These are phyloP conservation scores for Phaenicophaeus curvirostris DNA, from an alignment of 2,797 vertebrate species.

Conservation along the genomic window DNA sequence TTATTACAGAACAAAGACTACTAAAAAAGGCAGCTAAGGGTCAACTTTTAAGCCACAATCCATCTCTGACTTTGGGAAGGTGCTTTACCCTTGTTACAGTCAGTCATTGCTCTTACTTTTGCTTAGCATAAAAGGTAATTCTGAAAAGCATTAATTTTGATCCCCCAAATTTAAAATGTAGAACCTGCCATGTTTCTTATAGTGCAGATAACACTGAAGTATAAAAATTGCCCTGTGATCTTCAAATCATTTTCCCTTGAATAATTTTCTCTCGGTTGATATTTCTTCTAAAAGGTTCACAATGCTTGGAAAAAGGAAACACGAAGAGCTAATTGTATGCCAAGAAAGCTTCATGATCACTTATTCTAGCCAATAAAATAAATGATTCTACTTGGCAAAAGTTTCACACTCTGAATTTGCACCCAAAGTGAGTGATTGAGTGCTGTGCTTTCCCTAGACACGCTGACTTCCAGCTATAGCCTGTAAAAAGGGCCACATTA, in stretches of 20 bases:
- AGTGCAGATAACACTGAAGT: neutral
- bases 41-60: neutral
- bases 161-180: conserved; percentile 16
- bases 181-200: neutral
- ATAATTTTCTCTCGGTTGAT: neutral
- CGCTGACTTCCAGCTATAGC: neutral
- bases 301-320: conserved; percentile 17
- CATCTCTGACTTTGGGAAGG: neutral
- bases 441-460: neutral
- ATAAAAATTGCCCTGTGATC: neutral
- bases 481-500: neutral
- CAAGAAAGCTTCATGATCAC: conserved; percentile 37
- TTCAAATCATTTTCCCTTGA: conserved; percentile 9
- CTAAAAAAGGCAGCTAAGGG: neutral
- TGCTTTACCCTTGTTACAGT: neutral
- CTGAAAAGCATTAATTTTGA: conserved; percentile 28
- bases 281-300: conserved; percentile 4
- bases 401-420: conserved; percentile 33
- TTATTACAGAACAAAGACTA: conserved; percentile 16
- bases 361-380: conserved; percentile 49
- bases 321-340: neutral
- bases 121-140: conserved; percentile 9
- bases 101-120: conserved; percentile 27
- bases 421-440: conserved; percentile 37
- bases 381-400: conserved; percentile 50